phyloP scores from a whole-genome alignment of 2,888 invertebrate genomes.

The Lasioglossum calceatum region DNA sequence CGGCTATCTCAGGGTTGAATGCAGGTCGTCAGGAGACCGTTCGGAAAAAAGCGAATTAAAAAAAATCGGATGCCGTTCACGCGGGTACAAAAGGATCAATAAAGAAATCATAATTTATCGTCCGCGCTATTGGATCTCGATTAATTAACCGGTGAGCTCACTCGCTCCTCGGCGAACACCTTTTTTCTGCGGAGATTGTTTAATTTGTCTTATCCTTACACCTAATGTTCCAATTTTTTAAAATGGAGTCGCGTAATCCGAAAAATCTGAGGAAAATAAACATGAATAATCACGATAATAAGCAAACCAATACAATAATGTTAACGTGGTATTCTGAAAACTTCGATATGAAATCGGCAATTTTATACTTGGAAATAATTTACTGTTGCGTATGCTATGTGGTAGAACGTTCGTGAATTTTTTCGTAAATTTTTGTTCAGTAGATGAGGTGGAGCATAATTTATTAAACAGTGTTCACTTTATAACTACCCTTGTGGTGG shows the following conservation, averaged over 20 bases:
- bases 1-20: slow-evolving; percentile 50
- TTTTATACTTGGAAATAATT: no score
- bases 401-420: background rate
- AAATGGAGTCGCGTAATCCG: no score
- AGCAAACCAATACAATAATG: no score
- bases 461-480: no score
- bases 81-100: slow-evolving; percentile 24
- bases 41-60: slow-evolving; percentile 2
- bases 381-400: no score
- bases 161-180: background rate
- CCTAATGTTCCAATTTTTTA: no score
- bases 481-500: no score
- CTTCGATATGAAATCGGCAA: no score
- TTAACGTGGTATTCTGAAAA: no score
- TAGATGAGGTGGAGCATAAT: no score
- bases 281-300: no score
- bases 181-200: slow-evolving; percentile 8
- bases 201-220: background rate
- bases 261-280: no score
- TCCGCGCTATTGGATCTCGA: slow-evolving; percentile 45
- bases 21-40: slow-evolving; percentile 15
- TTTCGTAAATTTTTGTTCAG: background rate
- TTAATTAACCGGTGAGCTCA: slow-evolving; percentile 46
- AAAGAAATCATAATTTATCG: slow-evolving; percentile 53
- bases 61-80: background rate